Evolutionary conservation across 1,140 invertebrate species (phyloP), one percentile per base, ranked within the genome.

Genomic region (Zaprionus lachaisei): DNA sequence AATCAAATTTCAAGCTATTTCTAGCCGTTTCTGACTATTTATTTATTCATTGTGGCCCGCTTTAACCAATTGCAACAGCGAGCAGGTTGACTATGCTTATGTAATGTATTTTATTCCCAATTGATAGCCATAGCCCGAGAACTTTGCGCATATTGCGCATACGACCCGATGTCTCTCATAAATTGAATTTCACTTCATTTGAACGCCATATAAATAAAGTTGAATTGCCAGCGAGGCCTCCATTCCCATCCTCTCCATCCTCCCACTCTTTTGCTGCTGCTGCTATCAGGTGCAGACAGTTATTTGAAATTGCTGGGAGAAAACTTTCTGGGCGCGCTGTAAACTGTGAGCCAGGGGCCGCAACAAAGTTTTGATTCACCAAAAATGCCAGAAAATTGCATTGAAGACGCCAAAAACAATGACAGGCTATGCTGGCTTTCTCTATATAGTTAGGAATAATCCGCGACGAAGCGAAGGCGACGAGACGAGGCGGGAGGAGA

Each of bases 1-100:
- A 86, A 85, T 85, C 76, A 82, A 86, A 83, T 79, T 82, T 79
- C 65, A 68, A 68, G 54, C 76, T 51, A 75, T 82, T 84, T 79
- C 65, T 71, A 68, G 54, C n/a, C n/a, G 11, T 47, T 47, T 47
- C 41, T 47, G 41, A n/a, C 76, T 81, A 85, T 71, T 85, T 87
- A 85, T 82, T 85, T 73, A 82, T 72, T 79, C 41, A 60, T 69
- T 64, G 56, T 28, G 37, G 51, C 20, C 56, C 22, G 37, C 15
- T 34, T 57, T 56, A 56, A 28, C 14, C 62, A 49, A 70, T 28
- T 64, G 74, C 62, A 72, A 49, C 28, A n/a, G 24, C 12, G 26
- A 26, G 41, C 15, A 12, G 31, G 28, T 26, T n/a, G 24, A 6
- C 14, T 22, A 24, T 37, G 15, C 31, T 41, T 56, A 31, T 68